Conservation (phyloP, 1,140 invertebrate species). For the Bombus impatiens region DNA sequence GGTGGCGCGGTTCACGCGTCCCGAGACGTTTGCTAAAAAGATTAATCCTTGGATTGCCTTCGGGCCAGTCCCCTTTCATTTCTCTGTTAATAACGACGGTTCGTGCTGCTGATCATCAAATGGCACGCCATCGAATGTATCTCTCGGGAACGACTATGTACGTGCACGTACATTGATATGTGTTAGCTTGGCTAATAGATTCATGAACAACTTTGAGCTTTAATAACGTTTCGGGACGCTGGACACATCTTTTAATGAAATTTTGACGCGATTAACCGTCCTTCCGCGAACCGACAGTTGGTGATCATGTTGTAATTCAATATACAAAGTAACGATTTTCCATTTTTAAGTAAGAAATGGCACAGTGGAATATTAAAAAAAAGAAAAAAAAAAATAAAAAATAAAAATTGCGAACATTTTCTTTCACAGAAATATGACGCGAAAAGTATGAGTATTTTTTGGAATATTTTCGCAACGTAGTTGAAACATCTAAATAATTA, state of each 20-base stretch:
- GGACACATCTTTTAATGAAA: constrained; percentile 44
- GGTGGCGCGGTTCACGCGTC: background rate
- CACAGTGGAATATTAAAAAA: too few species aligned
- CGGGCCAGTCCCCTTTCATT: constrained; percentile 28
- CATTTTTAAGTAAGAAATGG: too few species aligned
- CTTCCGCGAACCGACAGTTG: background rate
- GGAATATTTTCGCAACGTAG: too few species aligned
- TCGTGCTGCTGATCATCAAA: constrained; percentile 21
- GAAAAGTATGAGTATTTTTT: too few species aligned
- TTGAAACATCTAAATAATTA: too few species aligned
- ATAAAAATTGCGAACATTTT: too few species aligned
- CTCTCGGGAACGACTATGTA: background rate
- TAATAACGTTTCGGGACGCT: constrained; percentile 30
- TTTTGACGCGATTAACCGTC: constrained; percentile 9
- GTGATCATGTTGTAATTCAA: background rate
- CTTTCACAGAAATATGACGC: too few species aligned
- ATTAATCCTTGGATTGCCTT: constrained; percentile 58
- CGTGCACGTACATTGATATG: background rate
- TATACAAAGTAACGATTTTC: background rate
- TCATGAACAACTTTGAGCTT: constrained; percentile 26
- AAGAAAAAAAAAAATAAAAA: too few species aligned
- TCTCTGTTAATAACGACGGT: constrained; percentile 31
- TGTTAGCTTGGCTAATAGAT: constrained; percentile 36
- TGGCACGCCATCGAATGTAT: background rate
- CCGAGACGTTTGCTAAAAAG: constrained; percentile 56